Evolutionary conservation across 2,797 vertebrate genomes (phyloP).

Genomic region (Crypturellus tataupa): DNA sequence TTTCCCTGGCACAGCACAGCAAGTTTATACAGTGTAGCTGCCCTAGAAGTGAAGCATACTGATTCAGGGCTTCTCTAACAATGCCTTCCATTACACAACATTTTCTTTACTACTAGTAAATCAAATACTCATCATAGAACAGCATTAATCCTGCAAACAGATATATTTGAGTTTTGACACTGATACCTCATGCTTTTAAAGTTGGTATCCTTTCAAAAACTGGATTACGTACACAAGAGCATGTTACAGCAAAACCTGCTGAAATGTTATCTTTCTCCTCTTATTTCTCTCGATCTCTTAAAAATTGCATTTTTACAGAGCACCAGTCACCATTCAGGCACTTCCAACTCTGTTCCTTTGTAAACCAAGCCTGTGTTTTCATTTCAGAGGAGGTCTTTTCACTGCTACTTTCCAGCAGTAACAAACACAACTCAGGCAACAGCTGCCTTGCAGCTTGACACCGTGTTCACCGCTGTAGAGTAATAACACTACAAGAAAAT

Average conservation of each 20-base stretch:
- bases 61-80: not conserved
- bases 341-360: constrained; percentile 12
- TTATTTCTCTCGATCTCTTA: not conserved
- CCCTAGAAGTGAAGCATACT: not conserved
- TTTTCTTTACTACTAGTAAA: not conserved
- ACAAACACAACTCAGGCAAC: constrained; percentile 46
- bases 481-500: not conserved
- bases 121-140: not conserved
- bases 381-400: constrained; percentile 1
- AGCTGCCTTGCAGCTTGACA: constrained; percentile 22
- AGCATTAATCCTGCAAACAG: not conserved
- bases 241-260: not conserved
- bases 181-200: not conserved
- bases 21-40: not conserved
- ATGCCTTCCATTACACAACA: not conserved
- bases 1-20: no score
- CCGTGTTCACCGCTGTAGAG: not conserved
- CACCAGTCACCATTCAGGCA: not conserved
- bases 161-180: not conserved
- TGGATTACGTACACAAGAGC: not conserved
- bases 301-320: not conserved
- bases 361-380: not conserved
- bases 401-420: constrained; percentile 5
- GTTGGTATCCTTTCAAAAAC: not conserved
- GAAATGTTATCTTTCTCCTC: not conserved